phyloP scores from a whole-genome alignment of 2,888 invertebrate genomes.

The Orchesellides sinensis region DNA sequence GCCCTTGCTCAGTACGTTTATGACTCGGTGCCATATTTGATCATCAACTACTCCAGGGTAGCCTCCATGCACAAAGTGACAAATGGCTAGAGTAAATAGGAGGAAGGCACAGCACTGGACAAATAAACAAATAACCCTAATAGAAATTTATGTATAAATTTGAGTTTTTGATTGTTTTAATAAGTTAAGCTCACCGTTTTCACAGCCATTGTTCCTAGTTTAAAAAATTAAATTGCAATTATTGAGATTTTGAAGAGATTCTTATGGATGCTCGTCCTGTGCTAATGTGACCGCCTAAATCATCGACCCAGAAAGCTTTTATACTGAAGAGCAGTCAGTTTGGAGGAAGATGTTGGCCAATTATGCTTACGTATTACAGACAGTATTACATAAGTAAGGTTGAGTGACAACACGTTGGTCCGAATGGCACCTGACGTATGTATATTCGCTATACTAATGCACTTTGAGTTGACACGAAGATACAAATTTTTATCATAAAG shows the following conservation, averaged over 20 bases:
- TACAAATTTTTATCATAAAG: too few species aligned
- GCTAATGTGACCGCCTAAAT: slow-evolving; percentile 35
- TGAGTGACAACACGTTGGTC: too few species aligned
- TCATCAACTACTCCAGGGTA: slow-evolving; percentile 44
- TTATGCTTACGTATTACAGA: not conserved
- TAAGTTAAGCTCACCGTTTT: slow-evolving; percentile 30
- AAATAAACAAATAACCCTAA: slow-evolving; percentile 3
- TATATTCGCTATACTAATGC: too few species aligned
- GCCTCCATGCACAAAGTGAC: slow-evolving; percentile 9
- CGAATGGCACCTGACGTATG: too few species aligned
- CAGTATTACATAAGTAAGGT: too few species aligned
- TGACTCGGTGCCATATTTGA: slow-evolving; percentile 47
- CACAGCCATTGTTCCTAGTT: not conserved
- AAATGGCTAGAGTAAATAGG: too few species aligned
- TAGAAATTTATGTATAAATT: slow-evolving; percentile 5
- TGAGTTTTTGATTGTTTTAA: not conserved
- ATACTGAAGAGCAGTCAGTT: slow-evolving; percentile 23
- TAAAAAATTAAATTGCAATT: too few species aligned
- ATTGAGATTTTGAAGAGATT: too few species aligned
- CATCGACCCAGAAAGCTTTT: slow-evolving; percentile 59
- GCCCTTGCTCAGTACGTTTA: slow-evolving; percentile 52
- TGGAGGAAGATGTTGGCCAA: not conserved
- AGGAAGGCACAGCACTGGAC: slow-evolving; percentile 17
- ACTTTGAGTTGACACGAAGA: too few species aligned
- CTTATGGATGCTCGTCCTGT: slow-evolving; percentile 17